phyloP scores from a whole-genome alignment of 2,888 invertebrate species.

The Agrochola lota region DNA sequence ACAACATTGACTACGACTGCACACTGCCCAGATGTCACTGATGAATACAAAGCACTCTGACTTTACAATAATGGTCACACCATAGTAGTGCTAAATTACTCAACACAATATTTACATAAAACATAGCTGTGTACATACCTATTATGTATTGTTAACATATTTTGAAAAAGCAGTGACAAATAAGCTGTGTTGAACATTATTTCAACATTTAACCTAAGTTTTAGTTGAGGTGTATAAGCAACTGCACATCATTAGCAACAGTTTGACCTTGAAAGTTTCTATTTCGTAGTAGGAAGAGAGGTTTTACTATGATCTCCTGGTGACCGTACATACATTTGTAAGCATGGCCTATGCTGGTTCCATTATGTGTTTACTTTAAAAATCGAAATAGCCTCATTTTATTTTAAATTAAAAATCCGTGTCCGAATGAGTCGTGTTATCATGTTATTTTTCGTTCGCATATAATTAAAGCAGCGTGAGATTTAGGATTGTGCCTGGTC shows the following conservation, averaged over 20 bases:
- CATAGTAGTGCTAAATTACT: conserved; percentile 1
- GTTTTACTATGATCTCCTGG: background rate
- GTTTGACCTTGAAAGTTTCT: background rate
- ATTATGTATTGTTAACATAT: background rate
- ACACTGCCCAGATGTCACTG: background rate
- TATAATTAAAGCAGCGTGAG: no score
- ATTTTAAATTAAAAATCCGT: background rate
- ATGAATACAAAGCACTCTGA: conserved; percentile 14
- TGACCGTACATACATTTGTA: background rate
- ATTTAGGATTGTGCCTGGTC: no score
- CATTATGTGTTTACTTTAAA: background rate
- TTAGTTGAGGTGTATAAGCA: background rate
- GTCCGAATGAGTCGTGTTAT: background rate
- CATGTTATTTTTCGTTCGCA: no score
- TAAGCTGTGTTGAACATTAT: background rate
- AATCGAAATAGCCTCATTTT: background rate
- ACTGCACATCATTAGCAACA: background rate
- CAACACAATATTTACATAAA: background rate
- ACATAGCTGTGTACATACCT: background rate
- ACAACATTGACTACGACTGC: background rate
- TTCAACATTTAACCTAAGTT: background rate
- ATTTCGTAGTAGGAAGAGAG: background rate
- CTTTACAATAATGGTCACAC: background rate
- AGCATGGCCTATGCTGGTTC: background rate
- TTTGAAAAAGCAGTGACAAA: background rate